These are phyloP conservation scores for Diprion similis DNA, from an alignment of 1,140 invertebrate genomes.

Conservation along the genomic window DNA sequence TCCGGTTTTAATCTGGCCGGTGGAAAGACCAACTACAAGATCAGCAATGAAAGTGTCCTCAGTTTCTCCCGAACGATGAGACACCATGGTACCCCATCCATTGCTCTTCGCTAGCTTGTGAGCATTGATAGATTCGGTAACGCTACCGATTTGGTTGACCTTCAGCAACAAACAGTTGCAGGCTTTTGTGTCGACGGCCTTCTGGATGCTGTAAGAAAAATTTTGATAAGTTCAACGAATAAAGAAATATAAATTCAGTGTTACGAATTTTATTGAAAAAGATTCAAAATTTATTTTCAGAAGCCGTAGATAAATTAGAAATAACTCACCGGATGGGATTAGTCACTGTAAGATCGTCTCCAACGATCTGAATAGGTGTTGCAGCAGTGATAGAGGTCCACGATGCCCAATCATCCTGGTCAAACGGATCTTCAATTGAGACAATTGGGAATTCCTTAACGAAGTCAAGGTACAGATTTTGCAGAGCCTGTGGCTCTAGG, in stretches of 20 bases:
- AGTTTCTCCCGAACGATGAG: slow-evolving; percentile 97
- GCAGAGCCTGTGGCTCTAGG: slow-evolving; percentile 81
- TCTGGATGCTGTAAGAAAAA: slow-evolving; percentile 75
- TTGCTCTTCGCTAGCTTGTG: slow-evolving; percentile 92
- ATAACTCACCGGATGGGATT: slow-evolving; percentile 67
- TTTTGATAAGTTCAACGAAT: slow-evolving; percentile 5
- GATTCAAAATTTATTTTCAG: slow-evolving; percentile 58
- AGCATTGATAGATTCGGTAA: slow-evolving; percentile 97
- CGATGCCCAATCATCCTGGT: slow-evolving; percentile 96
- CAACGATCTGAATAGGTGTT: slow-evolving; percentile 90
- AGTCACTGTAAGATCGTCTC: slow-evolving; percentile 97
- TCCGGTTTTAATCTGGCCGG: slow-evolving; percentile 99
- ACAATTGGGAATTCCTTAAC: slow-evolving; percentile 95
- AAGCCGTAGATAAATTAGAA: slow-evolving; percentile 38
- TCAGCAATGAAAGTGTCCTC: slow-evolving; percentile 99
- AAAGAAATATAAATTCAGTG: slow-evolving; percentile 13
- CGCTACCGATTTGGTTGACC: slow-evolving; percentile 98
- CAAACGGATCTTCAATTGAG: slow-evolving; percentile 99
- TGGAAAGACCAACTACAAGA: slow-evolving; percentile 94
- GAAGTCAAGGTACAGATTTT: slow-evolving; percentile 89
- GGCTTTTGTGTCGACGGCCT: slow-evolving; percentile 96
- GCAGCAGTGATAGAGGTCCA: slow-evolving; percentile 84
- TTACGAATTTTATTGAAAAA: slow-evolving; percentile 1
- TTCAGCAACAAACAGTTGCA: slow-evolving; percentile 98
- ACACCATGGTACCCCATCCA: slow-evolving; percentile 99